A percentile compares a stretch with the other conserved stretches of the same genome.
Evolutionary conservation across 2,888 invertebrate genomes (phyloP).

Genomic region (Mesochorus sp.): DNA sequence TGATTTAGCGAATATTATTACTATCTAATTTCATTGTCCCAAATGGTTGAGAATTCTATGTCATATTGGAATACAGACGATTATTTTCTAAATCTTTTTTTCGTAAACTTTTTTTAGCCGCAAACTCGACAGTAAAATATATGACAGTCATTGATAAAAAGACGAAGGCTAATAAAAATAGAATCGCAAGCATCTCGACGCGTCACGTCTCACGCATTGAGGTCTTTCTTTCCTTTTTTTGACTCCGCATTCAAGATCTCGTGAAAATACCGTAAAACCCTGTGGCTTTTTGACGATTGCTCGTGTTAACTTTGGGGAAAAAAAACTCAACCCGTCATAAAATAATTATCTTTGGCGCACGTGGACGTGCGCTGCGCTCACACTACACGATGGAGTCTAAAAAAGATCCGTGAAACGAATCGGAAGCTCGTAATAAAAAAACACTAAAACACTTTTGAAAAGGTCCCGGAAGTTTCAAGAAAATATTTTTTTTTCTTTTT

Average conservation of each 20-base stretch:
- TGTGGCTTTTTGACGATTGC: conserved; percentile 46
- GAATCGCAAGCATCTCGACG: conserved; percentile 16
- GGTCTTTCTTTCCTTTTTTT: conserved; percentile 6
- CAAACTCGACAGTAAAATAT: conserved; percentile 51
- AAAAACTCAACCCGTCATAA: conserved; percentile 35
- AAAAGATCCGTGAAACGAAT: conserved; percentile 18
- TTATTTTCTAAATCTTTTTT: conserved; percentile 13
- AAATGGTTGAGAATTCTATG: too few relatives aligned
- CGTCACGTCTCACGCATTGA: not conserved
- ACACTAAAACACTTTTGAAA: conserved; percentile 20
- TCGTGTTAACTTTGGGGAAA: conserved; percentile 30
- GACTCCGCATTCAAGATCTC: conserved; percentile 19
- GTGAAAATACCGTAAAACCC: conserved; percentile 57
- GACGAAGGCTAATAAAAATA: conserved; percentile 47
- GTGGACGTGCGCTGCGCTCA: conserved; percentile 17
- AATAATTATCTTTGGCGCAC: conserved; percentile 42
- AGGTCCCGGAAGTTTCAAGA: not conserved
- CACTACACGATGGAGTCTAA: not conserved
- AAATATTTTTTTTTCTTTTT: not conserved
- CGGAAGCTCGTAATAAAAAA: conserved; percentile 38
- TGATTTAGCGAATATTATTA: too few relatives aligned
- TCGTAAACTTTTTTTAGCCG: conserved; percentile 39
- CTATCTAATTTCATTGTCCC: too few relatives aligned
- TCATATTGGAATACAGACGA: not conserved
- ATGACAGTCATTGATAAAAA: conserved; percentile 51